Evolutionary conservation across 2,113 vertebrate genomes (phyloP).

Genomic region (Tyto alba): DNA sequence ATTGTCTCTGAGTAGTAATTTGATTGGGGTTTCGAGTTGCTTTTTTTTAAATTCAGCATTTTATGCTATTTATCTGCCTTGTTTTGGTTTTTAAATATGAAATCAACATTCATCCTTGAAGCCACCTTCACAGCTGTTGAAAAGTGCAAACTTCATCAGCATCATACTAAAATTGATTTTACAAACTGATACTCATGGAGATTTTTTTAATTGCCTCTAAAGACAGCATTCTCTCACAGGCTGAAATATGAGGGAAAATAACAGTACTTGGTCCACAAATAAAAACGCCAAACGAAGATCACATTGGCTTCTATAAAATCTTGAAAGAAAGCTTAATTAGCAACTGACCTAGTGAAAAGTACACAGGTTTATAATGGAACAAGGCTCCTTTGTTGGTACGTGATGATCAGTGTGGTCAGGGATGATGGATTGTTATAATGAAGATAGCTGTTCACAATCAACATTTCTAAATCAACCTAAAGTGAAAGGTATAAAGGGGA

Average conservation of each 20-base stretch:
- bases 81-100: not conserved
- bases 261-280: not conserved
- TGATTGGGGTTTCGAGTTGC: not conserved
- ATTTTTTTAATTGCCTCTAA: not conserved
- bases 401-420: not conserved
- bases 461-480: not conserved
- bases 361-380: not conserved
- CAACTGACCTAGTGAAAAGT: not conserved
- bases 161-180: constrained; percentile 10
- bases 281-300: not conserved
- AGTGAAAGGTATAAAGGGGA: not conserved
- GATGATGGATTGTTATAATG: not conserved
- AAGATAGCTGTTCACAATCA: not conserved
- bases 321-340: not conserved
- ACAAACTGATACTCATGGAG: not conserved
- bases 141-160: not conserved
- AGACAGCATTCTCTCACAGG: not conserved
- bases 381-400: not conserved
- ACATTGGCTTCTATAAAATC: not conserved
- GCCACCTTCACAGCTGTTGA: not conserved
- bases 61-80: not conserved
- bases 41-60: not conserved
- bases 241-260: not conserved
- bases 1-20: not conserved
- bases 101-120: not conserved